Evolutionary conservation across 2,797 vertebrate genomes (phyloP).

Genomic region (Clarias platycephalus): DNA sequence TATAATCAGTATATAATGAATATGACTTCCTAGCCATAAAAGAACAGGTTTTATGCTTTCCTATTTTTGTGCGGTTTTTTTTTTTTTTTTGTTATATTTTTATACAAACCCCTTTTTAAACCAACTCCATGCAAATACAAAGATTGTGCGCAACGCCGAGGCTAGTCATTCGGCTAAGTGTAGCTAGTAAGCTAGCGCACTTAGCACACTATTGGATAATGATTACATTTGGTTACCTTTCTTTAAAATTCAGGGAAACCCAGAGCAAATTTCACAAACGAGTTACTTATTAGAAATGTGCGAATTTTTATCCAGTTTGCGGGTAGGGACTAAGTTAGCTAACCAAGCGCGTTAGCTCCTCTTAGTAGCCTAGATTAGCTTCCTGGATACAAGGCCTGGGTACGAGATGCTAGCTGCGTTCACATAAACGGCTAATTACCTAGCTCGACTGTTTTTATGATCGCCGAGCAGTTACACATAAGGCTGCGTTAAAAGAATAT

Average conservation of each 20-base stretch:
- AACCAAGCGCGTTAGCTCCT: not conserved
- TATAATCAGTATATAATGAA: too few relatives aligned
- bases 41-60: too few relatives aligned
- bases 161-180: not conserved
- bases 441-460: not conserved
- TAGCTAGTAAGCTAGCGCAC: not conserved
- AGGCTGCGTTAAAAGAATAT: not conserved
- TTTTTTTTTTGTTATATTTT: not conserved
- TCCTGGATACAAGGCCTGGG: not conserved
- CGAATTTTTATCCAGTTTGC: not conserved
- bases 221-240: not conserved
- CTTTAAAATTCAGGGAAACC: not conserved
- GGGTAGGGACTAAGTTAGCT: not conserved
- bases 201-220: not conserved
- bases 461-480: not conserved
- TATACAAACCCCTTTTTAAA: not conserved
- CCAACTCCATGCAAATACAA: not conserved
- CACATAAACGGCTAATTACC: constrained; percentile 7
- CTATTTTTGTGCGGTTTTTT: not conserved
- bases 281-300: not conserved
- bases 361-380: not conserved
- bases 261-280: not conserved
- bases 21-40: too few relatives aligned
- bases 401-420: constrained; percentile 1
- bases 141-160: not conserved